These are phyloP conservation scores for Pseudococcus jackbeardsleyi DNA, from an alignment of 2,888 invertebrate species.

Conservation along the genomic window DNA sequence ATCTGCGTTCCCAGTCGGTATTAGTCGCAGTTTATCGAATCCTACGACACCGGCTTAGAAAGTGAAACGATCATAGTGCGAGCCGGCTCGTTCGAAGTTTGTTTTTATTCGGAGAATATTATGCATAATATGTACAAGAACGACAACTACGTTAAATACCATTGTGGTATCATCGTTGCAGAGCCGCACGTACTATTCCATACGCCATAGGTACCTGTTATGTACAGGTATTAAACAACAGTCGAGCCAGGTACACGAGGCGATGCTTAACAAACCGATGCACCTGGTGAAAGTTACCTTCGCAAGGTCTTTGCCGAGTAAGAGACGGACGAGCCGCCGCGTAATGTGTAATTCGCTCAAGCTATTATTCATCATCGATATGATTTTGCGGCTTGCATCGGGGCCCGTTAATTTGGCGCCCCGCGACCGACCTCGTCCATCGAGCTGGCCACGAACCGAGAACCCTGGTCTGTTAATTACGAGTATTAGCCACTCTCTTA, in stretches of 20 bases:
- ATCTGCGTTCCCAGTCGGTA: no score
- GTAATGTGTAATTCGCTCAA: not conserved
- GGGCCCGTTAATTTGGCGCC: not conserved
- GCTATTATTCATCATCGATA: not conserved
- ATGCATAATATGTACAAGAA: not conserved
- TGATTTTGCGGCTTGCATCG: not conserved
- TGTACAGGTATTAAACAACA: not conserved
- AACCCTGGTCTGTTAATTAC: not conserved
- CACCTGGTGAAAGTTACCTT: constrained; percentile 48
- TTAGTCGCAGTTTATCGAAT: no score
- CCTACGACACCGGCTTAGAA: no score
- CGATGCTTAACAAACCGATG: constrained; percentile 38
- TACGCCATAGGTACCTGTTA: not conserved
- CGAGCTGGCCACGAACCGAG: not conserved
- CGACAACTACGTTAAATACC: not conserved
- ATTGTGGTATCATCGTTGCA: not conserved
- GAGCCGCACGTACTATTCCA: not conserved
- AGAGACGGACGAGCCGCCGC: not conserved
- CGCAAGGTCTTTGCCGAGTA: constrained; percentile 35
- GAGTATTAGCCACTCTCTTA: not conserved
- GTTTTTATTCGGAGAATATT: not conserved
- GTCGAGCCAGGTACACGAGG: not conserved
- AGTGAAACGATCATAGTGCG: no score
- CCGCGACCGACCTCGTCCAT: no score
- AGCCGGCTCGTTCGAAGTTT: no score